phyloP scores from a whole-genome alignment of 2,113 vertebrate genomes.

The Boulengerochromis microlepis region DNA sequence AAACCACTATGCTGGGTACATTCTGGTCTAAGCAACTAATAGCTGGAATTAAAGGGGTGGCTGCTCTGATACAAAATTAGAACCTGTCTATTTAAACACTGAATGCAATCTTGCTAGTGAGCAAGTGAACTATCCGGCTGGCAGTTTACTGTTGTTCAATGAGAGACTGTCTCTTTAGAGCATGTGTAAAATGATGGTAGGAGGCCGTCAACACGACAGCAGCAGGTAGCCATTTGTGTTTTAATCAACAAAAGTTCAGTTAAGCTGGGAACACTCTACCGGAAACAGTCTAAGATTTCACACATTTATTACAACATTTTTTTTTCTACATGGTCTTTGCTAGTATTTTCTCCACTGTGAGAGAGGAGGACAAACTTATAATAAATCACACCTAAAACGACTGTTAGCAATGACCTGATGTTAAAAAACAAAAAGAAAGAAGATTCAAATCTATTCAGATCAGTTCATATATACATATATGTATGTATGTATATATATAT shows the following conservation, averaged over 20 bases:
- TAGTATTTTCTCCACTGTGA: not conserved
- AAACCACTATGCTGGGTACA: not conserved
- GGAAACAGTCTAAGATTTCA: not conserved
- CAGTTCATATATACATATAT: not conserved
- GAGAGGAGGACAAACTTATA: not conserved
- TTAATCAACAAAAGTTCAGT: not conserved
- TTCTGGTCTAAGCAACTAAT: not conserved
- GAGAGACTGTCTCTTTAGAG: not conserved
- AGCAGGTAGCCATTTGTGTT: not conserved
- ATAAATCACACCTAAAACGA: not conserved
- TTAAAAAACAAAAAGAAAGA: not conserved
- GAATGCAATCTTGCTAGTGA: not conserved
- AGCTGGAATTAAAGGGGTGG: not conserved
- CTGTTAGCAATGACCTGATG: not conserved
- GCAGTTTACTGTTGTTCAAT: not conserved
- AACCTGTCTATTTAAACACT: not conserved
- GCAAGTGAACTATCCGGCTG: not conserved
- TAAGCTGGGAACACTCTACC: not conserved
- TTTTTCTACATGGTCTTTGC: not conserved
- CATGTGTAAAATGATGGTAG: not conserved
- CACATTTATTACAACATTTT: not conserved
- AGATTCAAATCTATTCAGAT: not conserved
- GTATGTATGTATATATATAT: not conserved
- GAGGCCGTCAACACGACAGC: not conserved
- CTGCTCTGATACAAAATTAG: not conserved